Evolutionary conservation across 2,888 invertebrate species (phyloP).

Genomic region (Spisula solida): DNA sequence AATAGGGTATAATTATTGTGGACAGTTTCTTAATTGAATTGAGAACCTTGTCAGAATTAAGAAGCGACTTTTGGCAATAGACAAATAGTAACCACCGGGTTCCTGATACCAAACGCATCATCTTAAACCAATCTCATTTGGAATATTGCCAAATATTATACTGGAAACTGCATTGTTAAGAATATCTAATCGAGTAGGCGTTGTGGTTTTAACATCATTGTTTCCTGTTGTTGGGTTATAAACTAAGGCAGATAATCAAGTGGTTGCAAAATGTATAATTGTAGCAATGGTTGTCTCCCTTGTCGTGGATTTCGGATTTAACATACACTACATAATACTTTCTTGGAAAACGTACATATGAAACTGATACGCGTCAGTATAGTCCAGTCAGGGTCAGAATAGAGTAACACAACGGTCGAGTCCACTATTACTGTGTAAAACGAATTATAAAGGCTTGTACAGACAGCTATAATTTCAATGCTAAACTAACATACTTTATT

Average conservation of each 20-base stretch:
- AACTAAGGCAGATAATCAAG: not conserved
- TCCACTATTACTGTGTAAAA: no score
- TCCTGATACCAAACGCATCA: not conserved
- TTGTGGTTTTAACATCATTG: not conserved
- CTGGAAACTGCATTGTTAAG: not conserved
- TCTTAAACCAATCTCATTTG: not conserved
- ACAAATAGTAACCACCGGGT: not conserved
- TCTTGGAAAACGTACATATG: no score
- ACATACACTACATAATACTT: no score
- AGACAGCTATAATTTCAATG: no score
- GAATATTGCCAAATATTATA: not conserved
- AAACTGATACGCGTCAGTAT: no score
- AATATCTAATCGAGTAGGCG: slow-evolving; percentile 5
- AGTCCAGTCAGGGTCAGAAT: no score
- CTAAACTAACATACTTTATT: no score
- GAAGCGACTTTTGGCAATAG: not conserved
- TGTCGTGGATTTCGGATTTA: not conserved
- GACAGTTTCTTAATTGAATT: slow-evolving; percentile 42
- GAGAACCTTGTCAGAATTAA: slow-evolving; percentile 17
- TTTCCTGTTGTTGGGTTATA: not conserved
- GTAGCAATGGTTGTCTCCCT: not conserved
- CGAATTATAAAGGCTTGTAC: no score
- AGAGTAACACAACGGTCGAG: no score
- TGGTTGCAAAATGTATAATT: not conserved
- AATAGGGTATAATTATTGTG: slow-evolving; percentile 36